Conservation (phyloP, 2,113 vertebrate genomes). For the Menura novaehollandiae region DNA sequence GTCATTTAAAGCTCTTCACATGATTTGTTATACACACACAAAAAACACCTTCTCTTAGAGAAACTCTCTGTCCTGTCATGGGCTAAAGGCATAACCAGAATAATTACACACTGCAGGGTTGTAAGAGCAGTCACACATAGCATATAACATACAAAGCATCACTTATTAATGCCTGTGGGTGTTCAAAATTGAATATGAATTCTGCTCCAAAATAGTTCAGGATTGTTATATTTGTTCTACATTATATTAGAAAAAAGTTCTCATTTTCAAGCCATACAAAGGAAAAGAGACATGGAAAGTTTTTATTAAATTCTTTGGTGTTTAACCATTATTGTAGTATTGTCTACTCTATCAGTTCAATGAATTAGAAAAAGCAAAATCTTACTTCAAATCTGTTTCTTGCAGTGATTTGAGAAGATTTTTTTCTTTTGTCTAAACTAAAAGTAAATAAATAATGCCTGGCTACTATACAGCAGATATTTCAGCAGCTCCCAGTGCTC, state of each 20-base stretch:
- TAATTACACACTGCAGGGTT: constrained; percentile 1
- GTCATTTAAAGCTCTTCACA: not conserved
- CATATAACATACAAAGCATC: not conserved
- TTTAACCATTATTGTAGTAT: not conserved
- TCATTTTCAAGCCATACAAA: not conserved
- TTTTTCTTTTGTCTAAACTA: not conserved
- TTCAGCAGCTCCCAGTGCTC: not conserved
- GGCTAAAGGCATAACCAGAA: constrained; percentile 22
- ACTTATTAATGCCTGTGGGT: not conserved
- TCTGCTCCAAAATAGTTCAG: constrained; percentile 32
- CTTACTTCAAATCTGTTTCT: not conserved
- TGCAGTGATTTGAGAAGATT: not conserved
- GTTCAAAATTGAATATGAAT: not conserved
- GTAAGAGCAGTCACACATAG: constrained; percentile 5
- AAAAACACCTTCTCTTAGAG: not conserved
- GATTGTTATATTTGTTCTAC: not conserved
- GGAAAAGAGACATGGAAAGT: not conserved
- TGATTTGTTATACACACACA: not conserved
- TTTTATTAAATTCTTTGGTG: not conserved
- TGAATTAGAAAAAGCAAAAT: not conserved
- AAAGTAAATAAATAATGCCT: not conserved
- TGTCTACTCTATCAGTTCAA: not conserved
- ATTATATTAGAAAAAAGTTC: not conserved
- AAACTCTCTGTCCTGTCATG: not conserved
- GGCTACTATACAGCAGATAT: not conserved